phyloP scores from a whole-genome alignment of 2,113 vertebrate species.

The Trichechus manatus region DNA sequence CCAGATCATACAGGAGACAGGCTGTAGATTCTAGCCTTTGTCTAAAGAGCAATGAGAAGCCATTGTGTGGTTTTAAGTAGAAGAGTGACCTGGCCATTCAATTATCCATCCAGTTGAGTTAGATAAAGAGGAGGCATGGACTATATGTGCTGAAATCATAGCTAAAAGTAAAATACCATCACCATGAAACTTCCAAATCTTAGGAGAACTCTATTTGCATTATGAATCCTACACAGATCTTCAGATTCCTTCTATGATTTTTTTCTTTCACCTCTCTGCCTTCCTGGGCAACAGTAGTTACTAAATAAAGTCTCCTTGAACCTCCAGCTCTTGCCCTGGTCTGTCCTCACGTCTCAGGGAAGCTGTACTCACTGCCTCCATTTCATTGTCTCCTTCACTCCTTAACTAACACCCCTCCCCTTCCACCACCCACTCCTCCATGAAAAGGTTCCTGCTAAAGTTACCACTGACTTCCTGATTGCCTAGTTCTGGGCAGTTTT shows the following conservation, averaged over 20 bases:
- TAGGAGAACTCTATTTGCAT: neutral
- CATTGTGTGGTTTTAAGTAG: neutral
- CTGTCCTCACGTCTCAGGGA: neutral
- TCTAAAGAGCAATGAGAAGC: neutral
- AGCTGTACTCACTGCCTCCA: neutral
- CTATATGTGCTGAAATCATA: neutral
- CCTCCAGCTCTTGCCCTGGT: neutral
- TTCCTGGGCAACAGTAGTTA: neutral
- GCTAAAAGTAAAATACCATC: neutral
- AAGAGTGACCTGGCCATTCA: constrained; percentile 17
- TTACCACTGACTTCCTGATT: neutral
- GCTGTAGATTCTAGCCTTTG: neutral
- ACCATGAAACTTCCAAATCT: neutral
- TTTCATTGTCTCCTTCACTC: neutral
- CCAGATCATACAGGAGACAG: neutral
- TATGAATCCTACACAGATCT: neutral
- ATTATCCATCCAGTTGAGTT: neutral
- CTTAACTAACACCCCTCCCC: neutral
- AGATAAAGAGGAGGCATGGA: neutral
- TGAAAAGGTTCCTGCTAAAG: neutral
- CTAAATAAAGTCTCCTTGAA: neutral
- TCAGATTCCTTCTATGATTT: neutral
- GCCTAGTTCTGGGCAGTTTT: neutral
- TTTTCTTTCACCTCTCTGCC: neutral
- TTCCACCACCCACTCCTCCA: neutral